Evolutionary conservation across 2,888 invertebrate genomes (phyloP).

Genomic region (Nephrotoma appendiculata): DNA sequence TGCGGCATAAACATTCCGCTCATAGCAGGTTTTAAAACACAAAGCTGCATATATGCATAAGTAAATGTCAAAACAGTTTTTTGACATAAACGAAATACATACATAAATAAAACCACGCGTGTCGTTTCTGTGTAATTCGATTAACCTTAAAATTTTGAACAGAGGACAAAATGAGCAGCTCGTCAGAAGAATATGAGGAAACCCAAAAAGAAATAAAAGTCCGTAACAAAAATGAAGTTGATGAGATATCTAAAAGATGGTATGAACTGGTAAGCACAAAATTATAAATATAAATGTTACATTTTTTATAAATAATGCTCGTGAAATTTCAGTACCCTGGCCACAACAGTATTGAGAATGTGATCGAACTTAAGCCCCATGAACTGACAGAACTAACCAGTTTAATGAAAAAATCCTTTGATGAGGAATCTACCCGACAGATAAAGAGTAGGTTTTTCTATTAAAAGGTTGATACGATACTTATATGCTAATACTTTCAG

Average conservation of each 20-base stretch:
- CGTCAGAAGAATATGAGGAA: not conserved
- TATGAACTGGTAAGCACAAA: conserved; percentile 23
- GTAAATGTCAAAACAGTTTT: too few species aligned
- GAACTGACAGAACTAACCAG: conserved; percentile 27
- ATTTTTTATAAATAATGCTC: not conserved
- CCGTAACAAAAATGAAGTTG: conserved; percentile 15
- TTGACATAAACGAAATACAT: too few species aligned
- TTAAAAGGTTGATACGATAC: conserved; percentile 1
- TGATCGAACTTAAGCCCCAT: conserved; percentile 28
- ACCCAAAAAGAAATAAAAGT: not conserved
- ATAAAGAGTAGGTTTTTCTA: conserved; percentile 20
- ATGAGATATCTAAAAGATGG: conserved; percentile 25
- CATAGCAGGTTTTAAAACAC: too few species aligned
- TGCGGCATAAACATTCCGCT: too few species aligned
- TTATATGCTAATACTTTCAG: conserved; percentile 15
- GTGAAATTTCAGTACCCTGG: conserved; percentile 20
- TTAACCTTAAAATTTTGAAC: too few species aligned
- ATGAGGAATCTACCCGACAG: conserved; percentile 20
- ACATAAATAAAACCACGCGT: too few species aligned
- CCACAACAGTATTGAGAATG: conserved; percentile 22
- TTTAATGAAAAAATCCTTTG: conserved; percentile 25
- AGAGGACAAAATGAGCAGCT: not conserved
- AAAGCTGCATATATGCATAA: too few species aligned
- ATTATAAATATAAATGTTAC: not conserved
- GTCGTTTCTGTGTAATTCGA: too few species aligned